Evolutionary conservation across 2,797 vertebrate genomes (phyloP).

Genomic region (Clarias fuscus): DNA sequence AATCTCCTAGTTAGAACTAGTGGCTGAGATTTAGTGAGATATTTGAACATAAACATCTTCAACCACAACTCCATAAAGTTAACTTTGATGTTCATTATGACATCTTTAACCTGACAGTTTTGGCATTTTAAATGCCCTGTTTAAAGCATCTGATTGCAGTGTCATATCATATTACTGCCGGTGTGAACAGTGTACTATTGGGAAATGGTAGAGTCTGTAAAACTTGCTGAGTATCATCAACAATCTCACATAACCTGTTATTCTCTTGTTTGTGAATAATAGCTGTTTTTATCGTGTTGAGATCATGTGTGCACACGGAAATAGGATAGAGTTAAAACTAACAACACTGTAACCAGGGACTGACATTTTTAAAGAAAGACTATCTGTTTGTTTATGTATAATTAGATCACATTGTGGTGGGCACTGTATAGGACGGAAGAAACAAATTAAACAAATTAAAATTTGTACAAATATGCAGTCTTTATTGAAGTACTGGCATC

Average conservation of each 20-base stretch:
- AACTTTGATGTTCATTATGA: background rate
- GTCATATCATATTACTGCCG: background rate
- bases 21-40: background rate
- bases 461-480: no score
- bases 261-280: background rate
- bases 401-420: background rate
- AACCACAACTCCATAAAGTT: background rate
- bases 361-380: background rate
- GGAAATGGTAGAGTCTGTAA: background rate
- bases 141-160: background rate
- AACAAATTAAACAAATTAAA: background rate
- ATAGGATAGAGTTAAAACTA: background rate
- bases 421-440: background rate
- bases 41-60: background rate
- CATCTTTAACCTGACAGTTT: background rate
- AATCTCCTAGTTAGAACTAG: background rate
- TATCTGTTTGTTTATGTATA: background rate
- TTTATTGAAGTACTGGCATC: no score
- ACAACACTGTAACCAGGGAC: no score
- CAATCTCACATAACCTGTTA: background rate
- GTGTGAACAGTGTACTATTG: background rate
- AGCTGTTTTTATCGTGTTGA: background rate
- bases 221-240: background rate
- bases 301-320: background rate
- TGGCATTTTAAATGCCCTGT: background rate